phyloP scores from a whole-genome alignment of 2,797 vertebrate species.

The Hypotaenidia okinawae region DNA sequence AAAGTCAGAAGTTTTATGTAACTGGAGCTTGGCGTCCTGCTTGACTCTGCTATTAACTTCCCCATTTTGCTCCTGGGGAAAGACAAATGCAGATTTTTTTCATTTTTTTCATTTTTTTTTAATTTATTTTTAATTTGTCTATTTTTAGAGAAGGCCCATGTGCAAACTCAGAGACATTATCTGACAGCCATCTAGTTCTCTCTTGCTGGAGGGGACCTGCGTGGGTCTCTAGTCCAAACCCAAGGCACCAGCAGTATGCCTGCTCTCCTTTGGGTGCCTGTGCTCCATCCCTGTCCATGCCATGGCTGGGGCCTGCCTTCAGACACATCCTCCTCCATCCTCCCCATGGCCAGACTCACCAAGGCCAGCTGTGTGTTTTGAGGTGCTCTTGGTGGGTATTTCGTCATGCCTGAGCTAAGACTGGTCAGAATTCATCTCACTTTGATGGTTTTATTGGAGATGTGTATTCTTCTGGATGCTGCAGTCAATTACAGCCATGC shows the following conservation, averaged over 20 bases:
- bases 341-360: not conserved
- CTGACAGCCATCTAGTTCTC: not conserved
- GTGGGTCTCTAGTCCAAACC: not conserved
- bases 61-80: not conserved
- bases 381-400: not conserved
- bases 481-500: not conserved
- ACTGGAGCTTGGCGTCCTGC: not conserved
- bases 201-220: not conserved
- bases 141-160: not conserved
- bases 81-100: not conserved
- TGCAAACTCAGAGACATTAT: not conserved
- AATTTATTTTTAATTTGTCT: not conserved
- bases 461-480: not conserved
- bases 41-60: not conserved
- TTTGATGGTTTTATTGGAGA: not conserved
- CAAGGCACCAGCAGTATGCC: not conserved
- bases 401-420: not conserved
- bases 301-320: accelerated
- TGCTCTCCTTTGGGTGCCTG: not conserved
- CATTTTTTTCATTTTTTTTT: no score
- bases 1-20: not conserved
- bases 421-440: not conserved
- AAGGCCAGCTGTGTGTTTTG: not conserved
- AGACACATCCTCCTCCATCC: not conserved
- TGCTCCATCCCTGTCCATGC: not conserved